Evolutionary conservation across 2,797 vertebrate species (phyloP).

Genomic region (Myotis vivesi): DNA sequence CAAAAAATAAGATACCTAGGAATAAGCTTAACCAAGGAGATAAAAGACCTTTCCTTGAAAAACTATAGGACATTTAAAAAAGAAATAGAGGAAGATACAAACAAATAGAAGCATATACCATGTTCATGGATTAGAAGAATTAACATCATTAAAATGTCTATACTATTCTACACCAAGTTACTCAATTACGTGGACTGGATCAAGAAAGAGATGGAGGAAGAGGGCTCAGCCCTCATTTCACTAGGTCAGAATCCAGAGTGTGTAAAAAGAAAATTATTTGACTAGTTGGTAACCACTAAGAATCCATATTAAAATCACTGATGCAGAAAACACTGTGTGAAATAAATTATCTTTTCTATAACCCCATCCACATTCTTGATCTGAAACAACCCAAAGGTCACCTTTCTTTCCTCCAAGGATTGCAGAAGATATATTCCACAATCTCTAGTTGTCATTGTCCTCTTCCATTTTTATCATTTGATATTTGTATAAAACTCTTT

Average conservation of each 20-base stretch:
- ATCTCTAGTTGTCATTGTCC: neutral
- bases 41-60: no score
- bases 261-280: neutral
- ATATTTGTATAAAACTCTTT: neutral
- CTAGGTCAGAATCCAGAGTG: neutral
- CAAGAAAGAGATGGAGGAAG: slow-evolving; percentile 74
- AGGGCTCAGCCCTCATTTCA: neutral
- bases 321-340: slow-evolving; percentile 57
- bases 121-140: no score
- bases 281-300: neutral
- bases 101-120: no score
- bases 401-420: neutral
- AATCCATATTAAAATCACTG: slow-evolving; percentile 77
- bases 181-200: slow-evolving; percentile 86
- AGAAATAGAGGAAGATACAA: no score
- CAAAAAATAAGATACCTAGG: no score
- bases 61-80: no score
- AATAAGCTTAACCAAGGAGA: no score
- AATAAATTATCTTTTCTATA: slow-evolving; percentile 29
- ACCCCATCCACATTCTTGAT: neutral
- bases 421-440: neutral
- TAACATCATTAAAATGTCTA: no score
- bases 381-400: neutral
- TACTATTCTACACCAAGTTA: slow-evolving; percentile 86
- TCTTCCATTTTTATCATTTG: neutral